phyloP scores from a whole-genome alignment of 2,888 invertebrate species.

The Ophraella communa region DNA sequence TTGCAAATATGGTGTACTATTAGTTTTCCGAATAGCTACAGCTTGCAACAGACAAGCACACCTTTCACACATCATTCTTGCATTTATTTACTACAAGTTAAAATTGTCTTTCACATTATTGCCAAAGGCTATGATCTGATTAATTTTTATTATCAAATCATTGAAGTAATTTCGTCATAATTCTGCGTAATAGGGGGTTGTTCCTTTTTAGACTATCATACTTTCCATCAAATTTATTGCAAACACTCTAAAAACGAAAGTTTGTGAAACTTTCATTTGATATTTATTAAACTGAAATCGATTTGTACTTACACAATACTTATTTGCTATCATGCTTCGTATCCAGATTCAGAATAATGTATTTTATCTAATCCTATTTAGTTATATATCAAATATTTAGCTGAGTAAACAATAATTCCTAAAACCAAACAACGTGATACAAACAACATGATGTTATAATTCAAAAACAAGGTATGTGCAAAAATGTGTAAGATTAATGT shows the following conservation, averaged over 20 bases:
- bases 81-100: not conserved
- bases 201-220: not conserved
- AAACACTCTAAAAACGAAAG: not conserved
- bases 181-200: not conserved
- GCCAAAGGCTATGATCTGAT: conserved; percentile 6
- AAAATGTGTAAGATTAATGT: too few species aligned
- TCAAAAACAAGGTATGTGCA: too few species aligned
- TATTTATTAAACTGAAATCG: not conserved
- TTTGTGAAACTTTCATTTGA: not conserved
- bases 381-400: too few species aligned
- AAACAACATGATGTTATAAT: too few species aligned
- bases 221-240: not conserved
- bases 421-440: too few species aligned
- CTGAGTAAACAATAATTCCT: too few species aligned
- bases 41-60: conserved; percentile 12
- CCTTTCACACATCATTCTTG: conserved; percentile 7
- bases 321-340: too few species aligned
- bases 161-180: not conserved
- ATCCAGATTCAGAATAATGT: too few species aligned
- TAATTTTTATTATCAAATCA: not conserved
- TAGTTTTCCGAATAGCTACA: conserved; percentile 4
- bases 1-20: not conserved
- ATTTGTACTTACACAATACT: not conserved
- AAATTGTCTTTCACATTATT: not conserved
- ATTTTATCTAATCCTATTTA: too few species aligned